Evolutionary conservation across 2,797 vertebrate genomes (phyloP).

Genomic region (Hippopotamyrus pictus): DNA sequence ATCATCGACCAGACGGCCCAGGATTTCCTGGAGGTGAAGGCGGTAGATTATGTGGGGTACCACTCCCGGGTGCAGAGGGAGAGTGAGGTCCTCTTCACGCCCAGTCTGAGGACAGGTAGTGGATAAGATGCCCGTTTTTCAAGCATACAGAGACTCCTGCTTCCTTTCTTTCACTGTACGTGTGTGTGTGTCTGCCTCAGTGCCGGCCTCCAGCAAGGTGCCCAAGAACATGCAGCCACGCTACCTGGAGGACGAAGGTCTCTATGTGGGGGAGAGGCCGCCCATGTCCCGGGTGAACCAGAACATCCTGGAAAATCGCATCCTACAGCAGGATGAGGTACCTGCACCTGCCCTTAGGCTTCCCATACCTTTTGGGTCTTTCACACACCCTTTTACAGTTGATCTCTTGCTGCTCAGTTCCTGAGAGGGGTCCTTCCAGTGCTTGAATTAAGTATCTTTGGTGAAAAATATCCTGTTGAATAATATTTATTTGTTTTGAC

Average conservation of each 20-base stretch:
- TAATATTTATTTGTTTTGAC: background rate
- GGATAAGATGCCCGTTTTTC: background rate
- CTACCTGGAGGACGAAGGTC: conserved; percentile 87
- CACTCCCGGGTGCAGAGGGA: conserved; percentile 58
- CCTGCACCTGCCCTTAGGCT: conserved; percentile 9
- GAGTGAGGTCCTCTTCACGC: conserved; percentile 70
- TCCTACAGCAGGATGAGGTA: conserved; percentile 79
- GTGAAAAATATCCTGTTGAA: background rate
- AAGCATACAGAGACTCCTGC: background rate
- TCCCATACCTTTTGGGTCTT: background rate
- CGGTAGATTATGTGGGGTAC: conserved; percentile 69
- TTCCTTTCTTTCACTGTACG: background rate
- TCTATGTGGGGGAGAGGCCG: conserved; percentile 83
- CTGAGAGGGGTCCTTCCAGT: background rate
- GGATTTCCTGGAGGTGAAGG: conserved; percentile 71
- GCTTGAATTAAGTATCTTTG: background rate
- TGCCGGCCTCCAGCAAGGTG: conserved; percentile 75
- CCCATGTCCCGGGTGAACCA: conserved; percentile 66
- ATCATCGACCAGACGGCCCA: conserved; percentile 57
- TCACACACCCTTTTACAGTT: background rate
- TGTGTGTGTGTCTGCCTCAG: conserved; percentile 50
- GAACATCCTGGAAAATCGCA: conserved; percentile 87
- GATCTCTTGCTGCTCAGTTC: background rate
- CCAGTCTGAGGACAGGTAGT: conserved; percentile 74
- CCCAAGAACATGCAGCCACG: conserved; percentile 79